Conservation (phyloP, 1,140 invertebrate species). For the Fragariocoptes setiger region DNA sequence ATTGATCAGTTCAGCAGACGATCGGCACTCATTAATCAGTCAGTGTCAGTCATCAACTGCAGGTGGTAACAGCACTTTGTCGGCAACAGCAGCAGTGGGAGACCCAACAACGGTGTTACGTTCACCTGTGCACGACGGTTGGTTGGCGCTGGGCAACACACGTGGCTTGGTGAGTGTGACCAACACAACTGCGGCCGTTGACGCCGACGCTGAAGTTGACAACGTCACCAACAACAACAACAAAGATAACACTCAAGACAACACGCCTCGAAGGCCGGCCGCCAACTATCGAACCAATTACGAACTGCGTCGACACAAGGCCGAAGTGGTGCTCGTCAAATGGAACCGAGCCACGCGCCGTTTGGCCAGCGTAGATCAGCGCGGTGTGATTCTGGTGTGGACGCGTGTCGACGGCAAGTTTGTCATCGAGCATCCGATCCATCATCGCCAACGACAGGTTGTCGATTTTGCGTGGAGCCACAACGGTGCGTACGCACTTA, state of each 20-base stretch:
- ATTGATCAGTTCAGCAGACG: constrained; percentile 31
- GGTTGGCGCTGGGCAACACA: constrained; percentile 76
- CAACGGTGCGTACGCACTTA: constrained; percentile 84
- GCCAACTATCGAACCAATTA: constrained; percentile 70
- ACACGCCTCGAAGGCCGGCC: constrained; percentile 29
- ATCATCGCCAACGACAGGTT: constrained; percentile 79
- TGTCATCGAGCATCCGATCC: too few species aligned
- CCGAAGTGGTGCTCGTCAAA: constrained; percentile 79
- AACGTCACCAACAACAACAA: not conserved
- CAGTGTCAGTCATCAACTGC: too few species aligned
- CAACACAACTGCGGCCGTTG: constrained; percentile 35
- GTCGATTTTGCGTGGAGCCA: constrained; percentile 89
- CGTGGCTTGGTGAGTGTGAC: constrained; percentile 78
- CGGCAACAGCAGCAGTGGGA: too few species aligned
- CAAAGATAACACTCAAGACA: not conserved
- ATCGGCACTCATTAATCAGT: constrained; percentile 71
- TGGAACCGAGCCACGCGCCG: constrained; percentile 99
- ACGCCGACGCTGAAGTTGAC: not conserved
- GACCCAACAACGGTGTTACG: too few species aligned
- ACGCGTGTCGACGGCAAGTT: too few species aligned
- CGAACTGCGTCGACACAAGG: constrained; percentile 77
- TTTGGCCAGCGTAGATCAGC: constrained; percentile 79
- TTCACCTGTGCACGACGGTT: constrained; percentile 95
- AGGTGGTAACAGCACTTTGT: too few species aligned
- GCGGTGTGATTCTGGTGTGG: constrained; percentile 95